A percentile compares a stretch with the other conserved stretches of the same genome.
These are phyloP conservation scores for Sphinx pinastri DNA, from an alignment of 2,888 invertebrate genomes.

Conservation along the genomic window DNA sequence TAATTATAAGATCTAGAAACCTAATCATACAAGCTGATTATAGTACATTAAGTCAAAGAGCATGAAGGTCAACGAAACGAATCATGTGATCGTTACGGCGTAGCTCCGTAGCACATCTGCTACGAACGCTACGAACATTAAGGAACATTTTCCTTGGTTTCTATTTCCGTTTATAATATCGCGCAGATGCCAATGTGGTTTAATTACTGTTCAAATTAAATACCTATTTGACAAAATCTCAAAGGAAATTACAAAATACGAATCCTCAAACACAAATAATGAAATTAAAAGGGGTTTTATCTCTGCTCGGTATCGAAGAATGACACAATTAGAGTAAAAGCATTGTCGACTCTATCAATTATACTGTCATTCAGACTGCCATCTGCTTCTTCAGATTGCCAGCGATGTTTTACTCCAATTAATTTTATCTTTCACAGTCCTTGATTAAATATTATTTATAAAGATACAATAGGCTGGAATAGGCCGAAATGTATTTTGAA, in stretches of 20 bases:
- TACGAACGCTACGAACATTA: conserved; percentile 6
- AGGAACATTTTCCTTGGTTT: neutral
- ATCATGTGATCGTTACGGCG: neutral
- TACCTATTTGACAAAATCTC: conserved; percentile 28
- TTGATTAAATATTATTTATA: conserved; percentile 23
- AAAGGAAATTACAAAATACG: conserved; percentile 33
- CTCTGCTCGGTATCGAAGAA: conserved; percentile 30
- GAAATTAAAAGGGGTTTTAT: conserved; percentile 35
- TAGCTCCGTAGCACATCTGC: conserved; percentile 20
- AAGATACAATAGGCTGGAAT: conserved; percentile 8
- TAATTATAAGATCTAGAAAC: too few species aligned
- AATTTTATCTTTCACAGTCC: conserved; percentile 24
- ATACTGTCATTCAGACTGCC: conserved; percentile 43
- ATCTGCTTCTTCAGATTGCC: conserved; percentile 35
- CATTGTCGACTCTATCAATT: conserved; percentile 45
- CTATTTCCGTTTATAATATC: neutral
- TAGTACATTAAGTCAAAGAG: neutral
- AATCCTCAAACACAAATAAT: conserved; percentile 30
- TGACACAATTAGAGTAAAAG: conserved; percentile 41
- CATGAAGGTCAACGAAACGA: neutral
- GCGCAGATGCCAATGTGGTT: conserved; percentile 14
- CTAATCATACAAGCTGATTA: neutral
- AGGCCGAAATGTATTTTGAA: conserved; percentile 9
- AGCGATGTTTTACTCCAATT: conserved; percentile 27
- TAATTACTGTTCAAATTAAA: conserved; percentile 29